Conservation (phyloP, 2,888 invertebrate species). For the Nymphalis urticae region DNA sequence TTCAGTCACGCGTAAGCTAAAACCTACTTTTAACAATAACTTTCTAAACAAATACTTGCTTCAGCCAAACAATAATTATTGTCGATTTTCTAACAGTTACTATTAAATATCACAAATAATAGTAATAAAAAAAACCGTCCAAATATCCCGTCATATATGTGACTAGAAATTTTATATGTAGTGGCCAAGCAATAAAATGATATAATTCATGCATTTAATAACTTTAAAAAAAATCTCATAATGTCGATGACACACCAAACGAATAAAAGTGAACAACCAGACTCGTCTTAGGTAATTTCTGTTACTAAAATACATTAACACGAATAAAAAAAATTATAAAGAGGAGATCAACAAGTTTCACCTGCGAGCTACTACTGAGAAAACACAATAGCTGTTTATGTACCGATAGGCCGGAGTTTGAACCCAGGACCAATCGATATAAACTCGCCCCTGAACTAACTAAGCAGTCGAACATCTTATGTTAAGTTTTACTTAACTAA, state of each 20-base stretch:
- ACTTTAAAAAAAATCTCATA: background rate
- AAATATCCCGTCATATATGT: slow-evolving; percentile 16
- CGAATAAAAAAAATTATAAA: too few relatives aligned
- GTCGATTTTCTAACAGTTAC: slow-evolving; percentile 6
- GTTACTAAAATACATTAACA: too few relatives aligned
- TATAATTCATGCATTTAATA: background rate
- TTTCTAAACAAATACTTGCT: slow-evolving; percentile 16
- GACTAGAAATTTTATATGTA: slow-evolving; percentile 13
- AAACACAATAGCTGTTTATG: too few relatives aligned
- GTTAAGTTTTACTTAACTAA: too few relatives aligned
- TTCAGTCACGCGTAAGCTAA: slow-evolving; percentile 59
- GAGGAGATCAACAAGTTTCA: too few relatives aligned
- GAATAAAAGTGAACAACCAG: background rate
- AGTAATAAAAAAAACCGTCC: background rate
- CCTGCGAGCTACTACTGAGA: too few relatives aligned
- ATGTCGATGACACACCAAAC: background rate
- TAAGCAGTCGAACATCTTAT: too few relatives aligned
- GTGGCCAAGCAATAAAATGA: background rate
- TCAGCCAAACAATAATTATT: slow-evolving; percentile 29
- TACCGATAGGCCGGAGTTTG: too few relatives aligned
- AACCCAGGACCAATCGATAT: too few relatives aligned
- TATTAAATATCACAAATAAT: slow-evolving; percentile 4
- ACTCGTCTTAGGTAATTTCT: too few relatives aligned
- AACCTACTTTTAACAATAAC: slow-evolving; percentile 11
- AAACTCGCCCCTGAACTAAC: too few relatives aligned